These are phyloP conservation scores for Cathartes aura DNA, from an alignment of 2,113 vertebrate species.

Conservation along the genomic window DNA sequence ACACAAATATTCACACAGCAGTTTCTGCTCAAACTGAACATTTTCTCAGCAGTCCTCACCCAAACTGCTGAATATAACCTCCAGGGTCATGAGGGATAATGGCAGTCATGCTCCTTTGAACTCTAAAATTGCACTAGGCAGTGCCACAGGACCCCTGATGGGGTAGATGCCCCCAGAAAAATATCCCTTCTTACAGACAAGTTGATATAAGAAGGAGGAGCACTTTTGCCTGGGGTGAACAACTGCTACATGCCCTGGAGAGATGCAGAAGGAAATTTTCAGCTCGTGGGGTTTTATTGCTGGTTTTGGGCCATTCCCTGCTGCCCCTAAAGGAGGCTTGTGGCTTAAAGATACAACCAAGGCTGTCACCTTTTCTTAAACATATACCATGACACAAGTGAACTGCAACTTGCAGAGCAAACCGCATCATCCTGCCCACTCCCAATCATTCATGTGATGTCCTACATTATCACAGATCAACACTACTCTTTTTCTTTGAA, in stretches of 20 bases:
- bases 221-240: background rate
- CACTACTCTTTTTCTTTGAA: background rate
- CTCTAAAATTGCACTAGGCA: background rate
- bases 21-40: background rate
- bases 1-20: background rate
- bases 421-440: background rate
- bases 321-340: background rate
- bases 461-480: background rate
- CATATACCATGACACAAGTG: background rate
- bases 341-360: background rate
- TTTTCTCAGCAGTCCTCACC: slow-evolving; percentile 14
- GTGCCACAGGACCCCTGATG: background rate
- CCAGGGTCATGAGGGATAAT: background rate
- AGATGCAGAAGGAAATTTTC: background rate
- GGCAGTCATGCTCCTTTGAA: background rate
- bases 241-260: background rate
- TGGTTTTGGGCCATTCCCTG: background rate
- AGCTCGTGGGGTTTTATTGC: background rate
- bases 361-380: background rate
- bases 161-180: background rate
- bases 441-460: background rate
- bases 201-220: background rate
- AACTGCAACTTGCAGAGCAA: slow-evolving; percentile 17
- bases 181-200: background rate
- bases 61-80: background rate